phyloP scores from a whole-genome alignment of 2,888 invertebrate species.

The Hyles lineata region DNA sequence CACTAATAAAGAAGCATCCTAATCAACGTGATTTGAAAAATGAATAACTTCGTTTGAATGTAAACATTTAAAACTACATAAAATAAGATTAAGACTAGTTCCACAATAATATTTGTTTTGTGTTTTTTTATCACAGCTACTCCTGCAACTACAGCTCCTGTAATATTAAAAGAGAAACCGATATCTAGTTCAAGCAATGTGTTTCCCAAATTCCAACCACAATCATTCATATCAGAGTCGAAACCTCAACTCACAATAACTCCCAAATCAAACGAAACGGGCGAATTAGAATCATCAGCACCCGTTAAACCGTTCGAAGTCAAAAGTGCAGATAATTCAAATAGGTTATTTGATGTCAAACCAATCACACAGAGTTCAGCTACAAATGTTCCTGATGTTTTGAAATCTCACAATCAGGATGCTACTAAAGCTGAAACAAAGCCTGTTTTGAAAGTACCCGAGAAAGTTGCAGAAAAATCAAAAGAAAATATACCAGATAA shows the following conservation, averaged over 20 bases:
- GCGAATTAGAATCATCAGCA: constrained; percentile 59
- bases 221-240: constrained; percentile 47
- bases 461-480: constrained; percentile 51
- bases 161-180: constrained; percentile 65
- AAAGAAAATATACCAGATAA: constrained; percentile 64
- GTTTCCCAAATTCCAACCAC: constrained; percentile 62
- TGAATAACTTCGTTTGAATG: too few species aligned
- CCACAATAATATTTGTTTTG: not conserved
- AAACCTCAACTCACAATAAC: constrained; percentile 41
- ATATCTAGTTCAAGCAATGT: constrained; percentile 62
- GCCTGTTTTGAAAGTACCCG: constrained; percentile 47
- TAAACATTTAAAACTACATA: not conserved
- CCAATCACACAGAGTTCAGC: constrained; percentile 33
- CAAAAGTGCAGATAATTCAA: constrained; percentile 55
- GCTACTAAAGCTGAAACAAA: constrained; percentile 50
- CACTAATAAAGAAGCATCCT: too few species aligned
- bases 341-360: constrained; percentile 30
- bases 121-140: constrained; percentile 45
- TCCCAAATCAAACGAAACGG: constrained; percentile 67
- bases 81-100: not conserved
- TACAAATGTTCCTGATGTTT: constrained; percentile 58
- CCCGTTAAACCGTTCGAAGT: constrained; percentile 42
- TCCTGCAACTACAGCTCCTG: constrained; percentile 49
- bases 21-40: too few species aligned
- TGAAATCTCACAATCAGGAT: constrained; percentile 53